Percentiles rank a stretch among this genome's conserved stretches.
Conservation (phyloP, 1,140 invertebrate genomes). For the Rhopalosiphum padi region DNA sequence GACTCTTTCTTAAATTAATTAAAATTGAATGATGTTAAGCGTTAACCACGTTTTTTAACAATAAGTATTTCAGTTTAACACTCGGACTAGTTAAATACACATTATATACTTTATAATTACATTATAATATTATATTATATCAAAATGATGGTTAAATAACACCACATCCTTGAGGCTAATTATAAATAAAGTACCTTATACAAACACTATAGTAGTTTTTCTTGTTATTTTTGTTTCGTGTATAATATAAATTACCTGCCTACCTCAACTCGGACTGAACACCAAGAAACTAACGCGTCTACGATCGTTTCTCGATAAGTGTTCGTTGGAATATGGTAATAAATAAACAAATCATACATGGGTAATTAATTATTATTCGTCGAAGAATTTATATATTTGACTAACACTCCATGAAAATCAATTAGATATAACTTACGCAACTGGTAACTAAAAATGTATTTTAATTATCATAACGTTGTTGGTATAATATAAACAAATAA, state of each 20-base stretch:
- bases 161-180: neutral
- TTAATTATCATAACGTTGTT: neutral
- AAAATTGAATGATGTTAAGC: neutral
- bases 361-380: neutral
- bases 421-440: neutral
- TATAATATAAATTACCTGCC: neutral
- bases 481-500: neutral
- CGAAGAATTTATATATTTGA: neutral
- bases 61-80: neutral
- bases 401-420: neutral
- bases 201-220: neutral
- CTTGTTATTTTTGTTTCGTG: neutral
- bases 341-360: constrained; percentile 1
- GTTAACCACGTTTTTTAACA: neutral
- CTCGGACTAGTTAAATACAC: neutral
- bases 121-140: neutral
- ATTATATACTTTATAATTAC: neutral
- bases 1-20: neutral
- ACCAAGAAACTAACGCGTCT: neutral
- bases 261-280: neutral
- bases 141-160: neutral
- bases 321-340: neutral
- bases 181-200: neutral
- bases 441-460: neutral
- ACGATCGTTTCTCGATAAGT: constrained; percentile 14